Evolutionary conservation across 2,888 invertebrate genomes (phyloP).

Genomic region (Pteria penguin): DNA sequence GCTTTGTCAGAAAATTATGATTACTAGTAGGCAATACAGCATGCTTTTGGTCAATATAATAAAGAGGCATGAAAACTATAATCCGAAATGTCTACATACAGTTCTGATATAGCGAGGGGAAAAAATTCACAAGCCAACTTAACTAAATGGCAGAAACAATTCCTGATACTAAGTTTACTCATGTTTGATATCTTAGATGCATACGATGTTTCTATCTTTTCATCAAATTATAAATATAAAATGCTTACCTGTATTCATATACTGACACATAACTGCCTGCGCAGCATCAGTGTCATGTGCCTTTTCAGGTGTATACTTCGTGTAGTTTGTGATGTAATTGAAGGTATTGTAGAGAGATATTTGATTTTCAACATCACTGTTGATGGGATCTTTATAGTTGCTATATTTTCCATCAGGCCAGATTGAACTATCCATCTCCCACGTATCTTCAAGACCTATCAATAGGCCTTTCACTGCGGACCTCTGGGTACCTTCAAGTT

Average conservation of each 20-base stretch:
- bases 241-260: background rate
- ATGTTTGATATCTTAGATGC: too few species aligned
- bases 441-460: background rate
- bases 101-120: background rate
- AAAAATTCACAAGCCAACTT: too few species aligned
- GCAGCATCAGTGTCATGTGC: background rate
- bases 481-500: background rate
- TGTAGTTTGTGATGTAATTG: background rate
- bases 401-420: background rate
- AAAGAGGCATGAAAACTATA: background rate
- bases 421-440: background rate
- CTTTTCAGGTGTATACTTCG: background rate
- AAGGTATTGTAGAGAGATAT: background rate
- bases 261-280: background rate
- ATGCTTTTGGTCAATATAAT: background rate
- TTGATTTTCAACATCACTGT: background rate
- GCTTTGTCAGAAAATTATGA: background rate
- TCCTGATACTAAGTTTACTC: too few species aligned
- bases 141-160: too few species aligned
- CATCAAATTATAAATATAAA: too few species aligned
- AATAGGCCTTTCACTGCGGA: background rate
- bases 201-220: too few species aligned
- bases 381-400: background rate
- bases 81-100: too few species aligned
- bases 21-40: too few species aligned